These are phyloP conservation scores for Gallinago stenura DNA, from an alignment of 2,797 vertebrate species.

Conservation along the genomic window DNA sequence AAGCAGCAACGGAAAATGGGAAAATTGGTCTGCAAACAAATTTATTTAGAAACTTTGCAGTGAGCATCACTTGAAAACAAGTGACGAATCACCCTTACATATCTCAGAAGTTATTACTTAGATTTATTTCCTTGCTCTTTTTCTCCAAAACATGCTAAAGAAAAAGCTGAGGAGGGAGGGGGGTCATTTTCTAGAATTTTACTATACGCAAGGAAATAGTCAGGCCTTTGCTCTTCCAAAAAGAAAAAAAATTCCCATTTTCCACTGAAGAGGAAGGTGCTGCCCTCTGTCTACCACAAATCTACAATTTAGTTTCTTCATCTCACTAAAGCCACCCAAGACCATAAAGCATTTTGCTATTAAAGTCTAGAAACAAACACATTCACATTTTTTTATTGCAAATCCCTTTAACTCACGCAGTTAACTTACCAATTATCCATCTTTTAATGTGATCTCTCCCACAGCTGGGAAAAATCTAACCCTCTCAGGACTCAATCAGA, in stretches of 20 bases:
- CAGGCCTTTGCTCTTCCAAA: neutral
- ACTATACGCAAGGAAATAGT: neutral
- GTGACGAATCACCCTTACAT: neutral
- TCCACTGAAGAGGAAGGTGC: neutral
- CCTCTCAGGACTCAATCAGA: conserved; percentile 65
- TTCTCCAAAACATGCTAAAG: neutral
- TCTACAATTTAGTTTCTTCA: neutral
- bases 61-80: neutral
- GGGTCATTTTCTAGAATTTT: neutral
- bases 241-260: neutral
- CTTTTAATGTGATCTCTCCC: conserved; percentile 46
- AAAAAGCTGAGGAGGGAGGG: neutral
- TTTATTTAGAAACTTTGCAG: neutral
- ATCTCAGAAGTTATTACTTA: neutral
- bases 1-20: neutral
- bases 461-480: conserved; percentile 69
- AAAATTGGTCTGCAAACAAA: neutral
- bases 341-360: neutral
- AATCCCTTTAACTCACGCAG: conserved; percentile 12
- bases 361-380: conserved; percentile 6
- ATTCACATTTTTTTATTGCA: neutral
- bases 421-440: conserved; percentile 41
- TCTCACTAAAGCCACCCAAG: neutral
- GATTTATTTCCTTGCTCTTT: neutral
- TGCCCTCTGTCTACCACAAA: neutral